Base-by-base conservation (phyloP, 1,140 invertebrate genomes). In the Riptortus pedestris region DNA sequence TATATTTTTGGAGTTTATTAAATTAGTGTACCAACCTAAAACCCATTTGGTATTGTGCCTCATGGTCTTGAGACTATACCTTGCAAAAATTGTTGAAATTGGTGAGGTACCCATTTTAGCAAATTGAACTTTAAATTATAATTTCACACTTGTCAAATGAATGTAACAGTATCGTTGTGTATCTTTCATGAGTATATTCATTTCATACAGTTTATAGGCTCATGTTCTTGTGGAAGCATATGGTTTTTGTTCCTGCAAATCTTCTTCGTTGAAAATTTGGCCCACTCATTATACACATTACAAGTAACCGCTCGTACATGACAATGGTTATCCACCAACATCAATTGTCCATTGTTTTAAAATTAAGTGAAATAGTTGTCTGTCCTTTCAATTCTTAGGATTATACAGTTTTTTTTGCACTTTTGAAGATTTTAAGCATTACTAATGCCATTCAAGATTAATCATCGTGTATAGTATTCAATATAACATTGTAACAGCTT, bases 31-130 rank as follows among this genome's bases (percentile, higher is more conserved):
- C 57, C 57, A 33, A 20, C 20, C 14, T 16, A 59, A 26, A 20
- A 31, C n/a, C 33, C 28, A 59, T 14, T 12, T 2, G 3, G 33
- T 18, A 12, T 18, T 12, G 12, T 31, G 4, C 31, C 18, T 31
- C 9, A n/a, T 24, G 2, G 2, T 61, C 20, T 52, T 5, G 16
- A 33, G 29, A 29, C 22, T 11, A 26, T 48, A 2, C 43, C 26
- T 22, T n/a, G 3, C 1, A 33, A 65, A 65, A 65, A 61, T 63
- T 16, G 33, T 51, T 5, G 55, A 66, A 62, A 43, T 69, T 60
- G 27, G 31, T 29, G 48, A 45, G 60, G 67, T 61, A 69, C 68
- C 68, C 68, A 68, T 69, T 69, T 69, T 69, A 38, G 68, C 51
- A 48, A 68, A 64, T 69, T 67, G 60, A 62, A 57, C 31, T 67